phyloP scores from a whole-genome alignment of 2,888 invertebrate species.

The Altica lythri region DNA sequence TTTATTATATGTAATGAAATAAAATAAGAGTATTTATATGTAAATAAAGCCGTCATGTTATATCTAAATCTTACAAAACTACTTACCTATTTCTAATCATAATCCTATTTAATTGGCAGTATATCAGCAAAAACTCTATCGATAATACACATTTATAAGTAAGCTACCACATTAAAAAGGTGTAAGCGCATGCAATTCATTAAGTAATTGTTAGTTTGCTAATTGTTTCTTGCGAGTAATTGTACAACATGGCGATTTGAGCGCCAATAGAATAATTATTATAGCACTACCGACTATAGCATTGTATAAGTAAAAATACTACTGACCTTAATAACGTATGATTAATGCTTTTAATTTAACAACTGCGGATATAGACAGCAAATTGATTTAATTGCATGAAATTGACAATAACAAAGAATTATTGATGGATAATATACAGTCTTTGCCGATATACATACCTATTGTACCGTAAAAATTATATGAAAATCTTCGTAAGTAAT shows the following conservation, averaged over 20 bases:
- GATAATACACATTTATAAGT: conserved; percentile 3
- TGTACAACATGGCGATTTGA: conserved; percentile 17
- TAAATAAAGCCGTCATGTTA: too few species aligned
- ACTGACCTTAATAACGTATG: conserved; percentile 8
- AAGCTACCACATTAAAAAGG: conserved; percentile 2
- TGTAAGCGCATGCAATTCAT: conserved; percentile 11
- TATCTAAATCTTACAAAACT: too few species aligned
- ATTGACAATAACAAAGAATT: not conserved
- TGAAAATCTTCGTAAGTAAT: too few species aligned
- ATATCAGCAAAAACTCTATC: conserved; percentile 1
- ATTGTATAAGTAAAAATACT: conserved; percentile 11
- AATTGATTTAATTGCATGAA: not conserved
- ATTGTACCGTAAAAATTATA: too few species aligned
- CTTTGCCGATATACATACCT: too few species aligned
- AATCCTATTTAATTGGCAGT: conserved; percentile 2
- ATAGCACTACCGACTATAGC: not conserved
- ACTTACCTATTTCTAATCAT: not conserved
- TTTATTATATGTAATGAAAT: too few species aligned
- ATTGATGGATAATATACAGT: not conserved
- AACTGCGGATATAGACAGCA: not conserved
- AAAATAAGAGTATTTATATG: too few species aligned
- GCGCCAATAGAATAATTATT: conserved; percentile 20
- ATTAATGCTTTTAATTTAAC: conserved; percentile 5
- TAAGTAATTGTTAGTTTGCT: conserved; percentile 16
- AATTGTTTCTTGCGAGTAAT: conserved; percentile 13